phyloP scores from a whole-genome alignment of 2,888 invertebrate species.

The Platerodrilus igneus region DNA sequence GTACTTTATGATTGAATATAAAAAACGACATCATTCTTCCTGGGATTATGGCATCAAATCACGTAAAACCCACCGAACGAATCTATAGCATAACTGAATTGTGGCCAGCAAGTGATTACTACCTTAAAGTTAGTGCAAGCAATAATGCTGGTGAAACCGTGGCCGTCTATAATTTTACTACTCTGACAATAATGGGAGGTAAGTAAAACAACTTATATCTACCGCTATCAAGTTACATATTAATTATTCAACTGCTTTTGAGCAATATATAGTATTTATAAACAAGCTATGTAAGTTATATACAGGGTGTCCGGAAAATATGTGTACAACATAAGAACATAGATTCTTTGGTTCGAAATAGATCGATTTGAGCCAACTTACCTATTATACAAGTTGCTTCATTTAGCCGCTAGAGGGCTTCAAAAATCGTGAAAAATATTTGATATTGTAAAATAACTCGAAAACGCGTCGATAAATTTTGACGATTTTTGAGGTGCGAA shows the following conservation, averaged over 20 bases:
- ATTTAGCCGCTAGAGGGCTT: too few relatives aligned
- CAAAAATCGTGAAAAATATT: too few relatives aligned
- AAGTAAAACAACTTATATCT: conserved; percentile 45
- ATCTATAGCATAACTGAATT: conserved; percentile 76
- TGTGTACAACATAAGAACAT: too few relatives aligned
- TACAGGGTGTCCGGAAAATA: too few relatives aligned
- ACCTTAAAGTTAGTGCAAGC: conserved; percentile 71
- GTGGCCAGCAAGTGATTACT: conserved; percentile 70
- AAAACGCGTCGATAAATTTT: too few relatives aligned
- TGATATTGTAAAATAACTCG: too few relatives aligned
- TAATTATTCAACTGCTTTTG: conserved; percentile 5
- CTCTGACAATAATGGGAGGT: conserved; percentile 73
- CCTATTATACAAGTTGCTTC: too few relatives aligned
- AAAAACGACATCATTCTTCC: conserved; percentile 59
- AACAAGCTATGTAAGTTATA: too few relatives aligned
- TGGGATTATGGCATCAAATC: conserved; percentile 79
- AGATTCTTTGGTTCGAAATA: too few relatives aligned
- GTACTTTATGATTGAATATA: conserved; percentile 79
- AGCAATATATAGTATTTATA: too few relatives aligned
- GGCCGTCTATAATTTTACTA: conserved; percentile 80
- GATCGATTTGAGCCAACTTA: too few relatives aligned
- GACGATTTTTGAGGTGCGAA: too few relatives aligned
- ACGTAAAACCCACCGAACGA: conserved; percentile 75
- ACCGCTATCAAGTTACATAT: background rate
- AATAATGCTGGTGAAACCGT: conserved; percentile 84